Percentiles rank a stretch among this genome's conserved stretches.
Conservation (phyloP, 2,113 vertebrate genomes). For the Sialia sialis region DNA sequence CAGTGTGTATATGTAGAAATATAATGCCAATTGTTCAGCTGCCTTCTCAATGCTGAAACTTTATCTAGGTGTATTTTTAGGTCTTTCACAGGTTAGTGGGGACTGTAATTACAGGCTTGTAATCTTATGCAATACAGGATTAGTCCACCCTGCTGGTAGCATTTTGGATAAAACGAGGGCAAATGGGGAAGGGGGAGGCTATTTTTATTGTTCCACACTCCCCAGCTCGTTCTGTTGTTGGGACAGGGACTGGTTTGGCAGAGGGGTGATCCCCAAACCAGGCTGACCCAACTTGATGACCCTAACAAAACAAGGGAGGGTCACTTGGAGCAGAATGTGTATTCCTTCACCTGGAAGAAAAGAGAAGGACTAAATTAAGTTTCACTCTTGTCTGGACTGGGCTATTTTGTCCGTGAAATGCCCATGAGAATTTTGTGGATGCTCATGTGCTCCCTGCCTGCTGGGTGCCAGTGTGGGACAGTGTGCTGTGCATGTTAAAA, state of each 20-base stretch:
- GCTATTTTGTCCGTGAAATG: neutral
- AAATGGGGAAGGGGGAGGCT: neutral
- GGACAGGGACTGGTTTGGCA: neutral
- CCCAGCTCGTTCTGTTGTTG: neutral
- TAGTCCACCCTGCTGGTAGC: neutral
- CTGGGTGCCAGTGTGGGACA: neutral
- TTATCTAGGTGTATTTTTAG: neutral
- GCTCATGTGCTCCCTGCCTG: neutral
- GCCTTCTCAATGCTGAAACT: neutral
- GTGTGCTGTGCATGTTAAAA: neutral
- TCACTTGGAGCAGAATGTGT: neutral
- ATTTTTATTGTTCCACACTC: neutral
- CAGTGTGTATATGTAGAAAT: neutral
- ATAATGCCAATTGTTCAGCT: neutral
- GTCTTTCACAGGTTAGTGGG: neutral
- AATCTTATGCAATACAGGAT: neutral
- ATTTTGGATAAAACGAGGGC: neutral
- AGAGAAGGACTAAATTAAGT: neutral
- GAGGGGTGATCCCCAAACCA: neutral
- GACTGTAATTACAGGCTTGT: neutral
- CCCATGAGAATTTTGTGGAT: neutral
- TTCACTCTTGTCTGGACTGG: neutral
- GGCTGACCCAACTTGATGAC: neutral
- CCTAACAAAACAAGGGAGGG: neutral
- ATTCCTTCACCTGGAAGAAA: neutral